Conservation (phyloP, 1,140 invertebrate genomes). For the Temnothorax longispinosus region DNA sequence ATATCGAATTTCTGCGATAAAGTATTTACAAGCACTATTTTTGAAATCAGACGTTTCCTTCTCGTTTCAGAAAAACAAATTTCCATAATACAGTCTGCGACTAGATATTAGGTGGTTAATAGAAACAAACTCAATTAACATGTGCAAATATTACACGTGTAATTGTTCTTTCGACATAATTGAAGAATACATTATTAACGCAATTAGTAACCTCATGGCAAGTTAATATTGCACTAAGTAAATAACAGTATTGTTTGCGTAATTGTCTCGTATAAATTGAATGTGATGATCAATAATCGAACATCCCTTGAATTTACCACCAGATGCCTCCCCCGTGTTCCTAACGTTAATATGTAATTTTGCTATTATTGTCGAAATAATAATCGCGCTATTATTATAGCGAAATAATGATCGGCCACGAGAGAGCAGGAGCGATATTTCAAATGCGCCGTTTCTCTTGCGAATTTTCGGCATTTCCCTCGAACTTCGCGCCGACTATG, state of each 20-base stretch:
- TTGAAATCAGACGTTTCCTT: background rate
- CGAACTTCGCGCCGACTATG: background rate
- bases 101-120: conserved; percentile 41
- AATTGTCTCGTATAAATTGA: conserved; percentile 59
- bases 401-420: background rate
- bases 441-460: background rate
- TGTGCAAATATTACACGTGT: conserved; percentile 35
- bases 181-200: conserved; percentile 56
- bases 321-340: background rate
- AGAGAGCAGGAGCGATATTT: background rate
- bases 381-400: background rate
- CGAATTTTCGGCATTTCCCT: background rate
- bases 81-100: background rate
- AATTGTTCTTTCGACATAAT: conserved; percentile 50
- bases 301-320: conserved; percentile 30
- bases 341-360: conserved; percentile 16
- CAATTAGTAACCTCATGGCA: conserved; percentile 41
- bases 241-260: conserved; percentile 35
- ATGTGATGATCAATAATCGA: conserved; percentile 53
- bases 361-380: conserved; percentile 2
- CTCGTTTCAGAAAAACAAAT: background rate
- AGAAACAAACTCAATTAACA: conserved; percentile 41
- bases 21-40: background rate
- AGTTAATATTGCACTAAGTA: conserved; percentile 52
- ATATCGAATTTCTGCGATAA: background rate